Base-by-base conservation (phyloP, 2,113 vertebrate genomes). In the Anhinga anhinga region DNA sequence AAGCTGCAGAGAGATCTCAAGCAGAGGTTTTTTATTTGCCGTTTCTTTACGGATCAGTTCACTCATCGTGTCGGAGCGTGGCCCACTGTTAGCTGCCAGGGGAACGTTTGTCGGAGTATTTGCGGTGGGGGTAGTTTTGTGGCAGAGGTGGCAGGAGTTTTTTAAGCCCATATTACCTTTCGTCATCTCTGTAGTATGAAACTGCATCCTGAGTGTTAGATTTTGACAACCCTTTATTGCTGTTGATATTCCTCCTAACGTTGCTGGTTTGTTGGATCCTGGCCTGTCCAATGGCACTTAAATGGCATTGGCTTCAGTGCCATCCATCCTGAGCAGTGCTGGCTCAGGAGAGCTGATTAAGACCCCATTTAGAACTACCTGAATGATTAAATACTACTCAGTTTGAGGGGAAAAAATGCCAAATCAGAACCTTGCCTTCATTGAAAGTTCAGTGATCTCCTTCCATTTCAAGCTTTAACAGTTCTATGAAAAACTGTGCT, bases 241-340 rank as follows among this genome's bases (percentile, higher is more conserved):
- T 40, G 53, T 17, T 61, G 29, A 25, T 72, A 15, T 42, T 72
- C 16, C 21, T 61, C 9, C 15, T 30, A 27, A 21, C 0, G 2
- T 19, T 0, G 1, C 32, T 0, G 2, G 17, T n/a, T 56, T 0
- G 1, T 27, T 42, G 59, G 20, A 52, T 70, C 27, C 80, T 56
- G 70, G 9, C 19, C 19, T 32, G 21, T 15, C n/a, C 53, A 7
- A 9, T 25, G 44, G 17, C 44, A 44, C n/a, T 78, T 27, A 20
- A 44, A 17, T 29, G 25, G 5, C 38, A 7, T 11, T 32, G 72
- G 17, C 23, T 72, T 53, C 2, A 2, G 36, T 38, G 52, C 65
- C 42, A 25, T 56, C 88, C 55, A 32, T 32, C 40, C 77, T 25
- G 38, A 70, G 53, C 5, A 18, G 11, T 23, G 13, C 21, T 80